These are phyloP conservation scores for Pheosia tremula DNA, from an alignment of 2,888 invertebrate genomes.

Conservation along the genomic window DNA sequence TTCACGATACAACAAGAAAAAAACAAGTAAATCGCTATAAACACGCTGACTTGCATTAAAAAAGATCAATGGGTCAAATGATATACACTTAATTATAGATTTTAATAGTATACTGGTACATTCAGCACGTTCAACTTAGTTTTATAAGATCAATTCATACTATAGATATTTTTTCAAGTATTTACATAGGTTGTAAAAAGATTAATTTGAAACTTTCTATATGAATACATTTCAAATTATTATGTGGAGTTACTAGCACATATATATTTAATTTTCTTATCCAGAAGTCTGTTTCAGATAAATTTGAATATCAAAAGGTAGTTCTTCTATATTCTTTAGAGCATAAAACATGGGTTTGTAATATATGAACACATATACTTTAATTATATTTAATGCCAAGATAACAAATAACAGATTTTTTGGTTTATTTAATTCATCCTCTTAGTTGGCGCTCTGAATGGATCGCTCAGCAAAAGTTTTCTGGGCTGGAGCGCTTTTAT, in stretches of 20 bases:
- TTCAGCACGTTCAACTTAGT: no score
- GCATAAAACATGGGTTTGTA: not conserved
- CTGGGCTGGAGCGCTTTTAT: slow-evolving; percentile 74
- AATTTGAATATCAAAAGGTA: no score
- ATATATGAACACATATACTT: not conserved
- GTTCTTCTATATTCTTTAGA: no score
- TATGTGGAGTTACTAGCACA: no score
- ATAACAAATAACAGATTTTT: not conserved
- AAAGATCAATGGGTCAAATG: not conserved
- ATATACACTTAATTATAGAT: not conserved
- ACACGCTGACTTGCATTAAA: slow-evolving; percentile 8
- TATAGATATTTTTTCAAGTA: no score
- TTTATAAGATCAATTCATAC: no score
- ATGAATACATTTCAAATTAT: no score
- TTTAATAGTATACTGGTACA: no score
- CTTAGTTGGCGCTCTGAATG: slow-evolving; percentile 48
- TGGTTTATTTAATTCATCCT: slow-evolving; percentile 36
- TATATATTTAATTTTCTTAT: no score
- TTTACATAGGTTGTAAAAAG: no score
- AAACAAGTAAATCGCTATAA: slow-evolving; percentile 20
- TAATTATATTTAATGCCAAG: not conserved
- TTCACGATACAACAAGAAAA: slow-evolving; percentile 49
- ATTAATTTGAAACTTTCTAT: no score
- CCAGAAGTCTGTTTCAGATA: no score
- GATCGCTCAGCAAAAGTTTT: slow-evolving; percentile 60